phyloP scores from a whole-genome alignment of 2,797 vertebrate species.

The Sebastes trivittatus region DNA sequence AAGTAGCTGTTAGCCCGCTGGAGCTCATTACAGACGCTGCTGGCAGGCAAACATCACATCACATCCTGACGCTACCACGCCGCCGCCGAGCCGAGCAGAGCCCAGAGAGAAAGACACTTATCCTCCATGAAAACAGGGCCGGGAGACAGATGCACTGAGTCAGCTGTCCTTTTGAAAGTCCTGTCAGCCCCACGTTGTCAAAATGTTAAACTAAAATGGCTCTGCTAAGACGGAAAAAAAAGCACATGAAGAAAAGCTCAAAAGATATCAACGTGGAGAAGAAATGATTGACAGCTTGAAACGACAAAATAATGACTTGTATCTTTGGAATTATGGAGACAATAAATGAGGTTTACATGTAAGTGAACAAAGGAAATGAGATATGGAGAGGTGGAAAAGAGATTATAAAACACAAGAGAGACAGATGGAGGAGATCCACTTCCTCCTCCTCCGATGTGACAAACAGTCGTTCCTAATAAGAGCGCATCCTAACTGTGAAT shows the following conservation, averaged over 20 bases:
- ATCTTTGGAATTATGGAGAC: neutral
- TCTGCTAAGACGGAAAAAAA: neutral
- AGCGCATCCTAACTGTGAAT: neutral
- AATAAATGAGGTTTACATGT: neutral
- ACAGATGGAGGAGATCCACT: slow-evolving; percentile 21
- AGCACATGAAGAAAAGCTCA: neutral
- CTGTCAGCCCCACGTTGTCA: neutral
- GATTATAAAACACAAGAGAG: neutral
- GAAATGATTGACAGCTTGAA: neutral
- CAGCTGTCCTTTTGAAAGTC: slow-evolving; percentile 1
- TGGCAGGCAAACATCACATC: too few relatives aligned
- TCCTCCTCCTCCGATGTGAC: slow-evolving; percentile 22
- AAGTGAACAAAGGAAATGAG: neutral
- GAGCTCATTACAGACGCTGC: slow-evolving; percentile 31
- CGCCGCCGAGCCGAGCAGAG: too few relatives aligned
- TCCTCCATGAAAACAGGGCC: neutral
- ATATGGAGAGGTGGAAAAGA: neutral
- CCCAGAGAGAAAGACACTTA: neutral
- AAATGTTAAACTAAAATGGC: neutral
- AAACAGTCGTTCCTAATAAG: neutral
- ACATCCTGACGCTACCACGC: too few relatives aligned
- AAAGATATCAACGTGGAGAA: neutral
- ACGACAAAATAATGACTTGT: neutral
- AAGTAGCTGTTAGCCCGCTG: slow-evolving; percentile 41
- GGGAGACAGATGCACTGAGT: slow-evolving; percentile 15